Evolutionary conservation across 2,113 vertebrate species (phyloP).

Genomic region (Scomber scombrus): DNA sequence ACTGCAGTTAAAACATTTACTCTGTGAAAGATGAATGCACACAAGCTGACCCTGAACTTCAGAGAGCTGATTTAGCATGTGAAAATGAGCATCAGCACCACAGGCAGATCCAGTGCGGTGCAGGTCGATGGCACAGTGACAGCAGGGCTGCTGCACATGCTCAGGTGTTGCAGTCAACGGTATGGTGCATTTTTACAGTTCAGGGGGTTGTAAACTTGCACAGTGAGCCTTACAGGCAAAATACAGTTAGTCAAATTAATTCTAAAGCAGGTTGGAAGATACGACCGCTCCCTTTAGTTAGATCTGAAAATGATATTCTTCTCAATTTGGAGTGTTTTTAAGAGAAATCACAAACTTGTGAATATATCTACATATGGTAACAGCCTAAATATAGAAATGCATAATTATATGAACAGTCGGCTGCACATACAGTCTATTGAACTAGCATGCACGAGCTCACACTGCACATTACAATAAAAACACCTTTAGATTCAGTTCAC

Average conservation of each 20-base stretch:
- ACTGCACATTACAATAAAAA: not conserved
- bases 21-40: constrained; percentile 52
- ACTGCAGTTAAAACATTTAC: constrained; percentile 54
- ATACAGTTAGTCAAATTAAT: constrained; percentile 2
- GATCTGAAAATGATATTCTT: not conserved
- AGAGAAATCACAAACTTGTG: not conserved
- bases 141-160: constrained; percentile 32
- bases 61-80: constrained; percentile 70
- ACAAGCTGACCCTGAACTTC: constrained; percentile 59
- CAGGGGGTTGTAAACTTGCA: constrained; percentile 13
- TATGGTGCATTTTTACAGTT: constrained; percentile 2
- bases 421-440: not conserved
- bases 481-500: not conserved
- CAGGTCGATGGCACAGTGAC: constrained; percentile 51
- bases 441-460: not conserved
- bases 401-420: not conserved
- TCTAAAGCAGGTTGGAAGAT: not conserved
- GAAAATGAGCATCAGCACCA: constrained; percentile 73
- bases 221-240: constrained; percentile 16
- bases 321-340: not conserved
- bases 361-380: not conserved
- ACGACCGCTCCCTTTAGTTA: not conserved
- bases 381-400: not conserved
- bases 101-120: constrained; percentile 55
- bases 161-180: constrained; percentile 30